phyloP scores from a whole-genome alignment of 1,140 invertebrate species.

The Frieseomelitta varia region DNA sequence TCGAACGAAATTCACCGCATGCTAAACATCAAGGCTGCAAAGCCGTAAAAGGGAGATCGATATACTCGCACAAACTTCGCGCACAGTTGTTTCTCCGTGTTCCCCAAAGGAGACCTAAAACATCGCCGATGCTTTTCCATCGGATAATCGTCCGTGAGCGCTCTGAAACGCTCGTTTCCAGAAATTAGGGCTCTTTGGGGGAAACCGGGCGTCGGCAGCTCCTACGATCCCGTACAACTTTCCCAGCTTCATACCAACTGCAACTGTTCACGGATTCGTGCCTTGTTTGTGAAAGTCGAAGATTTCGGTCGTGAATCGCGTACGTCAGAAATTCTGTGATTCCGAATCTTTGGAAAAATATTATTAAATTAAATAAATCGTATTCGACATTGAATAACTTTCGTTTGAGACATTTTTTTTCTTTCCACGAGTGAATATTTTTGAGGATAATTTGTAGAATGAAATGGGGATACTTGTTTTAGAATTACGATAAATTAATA shows the following conservation, averaged over 20 bases:
- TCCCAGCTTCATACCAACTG: neutral
- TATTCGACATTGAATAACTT: no score
- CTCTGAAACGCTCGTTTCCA: neutral
- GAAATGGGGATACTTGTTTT: no score
- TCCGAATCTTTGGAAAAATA: no score
- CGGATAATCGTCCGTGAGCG: neutral
- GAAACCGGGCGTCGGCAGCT: neutral
- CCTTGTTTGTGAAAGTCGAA: neutral
- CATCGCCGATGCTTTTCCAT: constrained; percentile 1
- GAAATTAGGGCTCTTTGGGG: constrained; percentile 11
- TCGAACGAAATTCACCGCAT: constrained; percentile 3
- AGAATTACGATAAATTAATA: no score
- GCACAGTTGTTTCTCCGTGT: constrained; percentile 18
- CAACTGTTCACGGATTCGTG: neutral
- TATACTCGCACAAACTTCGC: constrained; percentile 1
- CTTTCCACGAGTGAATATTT: no score
- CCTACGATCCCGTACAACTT: neutral
- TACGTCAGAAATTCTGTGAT: no score
- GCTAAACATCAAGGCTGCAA: constrained; percentile 5
- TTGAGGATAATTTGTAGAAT: no score
- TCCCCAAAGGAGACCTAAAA: constrained; percentile 8
- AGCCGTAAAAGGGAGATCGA: neutral
- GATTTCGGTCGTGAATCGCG: neutral
- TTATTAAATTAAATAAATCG: no score
- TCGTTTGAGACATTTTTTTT: no score